Evolutionary conservation across 2,888 invertebrate genomes (phyloP).

Genomic region (Rhodophaea formosa): DNA sequence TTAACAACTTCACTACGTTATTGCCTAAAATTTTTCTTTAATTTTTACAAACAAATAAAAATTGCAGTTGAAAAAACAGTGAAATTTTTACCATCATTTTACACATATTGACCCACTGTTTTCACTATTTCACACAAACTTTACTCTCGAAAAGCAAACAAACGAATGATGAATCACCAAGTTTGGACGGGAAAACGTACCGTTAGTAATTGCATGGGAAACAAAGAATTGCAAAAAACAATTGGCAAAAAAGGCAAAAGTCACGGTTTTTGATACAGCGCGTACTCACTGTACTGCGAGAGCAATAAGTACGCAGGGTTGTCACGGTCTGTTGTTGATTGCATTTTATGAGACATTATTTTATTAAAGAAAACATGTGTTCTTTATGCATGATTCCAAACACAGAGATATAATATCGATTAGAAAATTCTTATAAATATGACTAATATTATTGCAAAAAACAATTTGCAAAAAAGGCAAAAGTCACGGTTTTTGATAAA

Average conservation of each 20-base stretch:
- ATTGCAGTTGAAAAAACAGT: neutral
- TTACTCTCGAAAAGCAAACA: slow-evolving; percentile 6
- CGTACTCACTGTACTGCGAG: slow-evolving; percentile 32
- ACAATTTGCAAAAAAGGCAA: slow-evolving; percentile 39
- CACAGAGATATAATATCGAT: too few relatives aligned
- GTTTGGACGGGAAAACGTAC: slow-evolving; percentile 6
- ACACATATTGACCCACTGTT: neutral
- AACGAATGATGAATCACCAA: slow-evolving; percentile 13
- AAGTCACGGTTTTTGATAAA: slow-evolving; percentile 54
- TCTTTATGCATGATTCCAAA: too few relatives aligned
- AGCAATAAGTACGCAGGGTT: neutral
- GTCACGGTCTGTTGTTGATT: neutral
- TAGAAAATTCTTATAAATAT: too few relatives aligned
- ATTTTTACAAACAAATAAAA: neutral
- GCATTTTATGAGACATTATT: too few relatives aligned
- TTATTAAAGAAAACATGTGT: too few relatives aligned
- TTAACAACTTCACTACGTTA: too few relatives aligned
- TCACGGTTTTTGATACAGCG: slow-evolving; percentile 56
- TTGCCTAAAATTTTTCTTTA: too few relatives aligned
- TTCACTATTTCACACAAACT: neutral
- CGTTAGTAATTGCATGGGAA: slow-evolving; percentile 17
- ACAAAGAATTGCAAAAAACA: slow-evolving; percentile 28
- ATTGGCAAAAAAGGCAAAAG: slow-evolving; percentile 41
- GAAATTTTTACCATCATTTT: neutral
- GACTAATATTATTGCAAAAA: slow-evolving; percentile 17